phyloP scores from a whole-genome alignment of 2,113 vertebrate species.

The Atherinomorus stipes region DNA sequence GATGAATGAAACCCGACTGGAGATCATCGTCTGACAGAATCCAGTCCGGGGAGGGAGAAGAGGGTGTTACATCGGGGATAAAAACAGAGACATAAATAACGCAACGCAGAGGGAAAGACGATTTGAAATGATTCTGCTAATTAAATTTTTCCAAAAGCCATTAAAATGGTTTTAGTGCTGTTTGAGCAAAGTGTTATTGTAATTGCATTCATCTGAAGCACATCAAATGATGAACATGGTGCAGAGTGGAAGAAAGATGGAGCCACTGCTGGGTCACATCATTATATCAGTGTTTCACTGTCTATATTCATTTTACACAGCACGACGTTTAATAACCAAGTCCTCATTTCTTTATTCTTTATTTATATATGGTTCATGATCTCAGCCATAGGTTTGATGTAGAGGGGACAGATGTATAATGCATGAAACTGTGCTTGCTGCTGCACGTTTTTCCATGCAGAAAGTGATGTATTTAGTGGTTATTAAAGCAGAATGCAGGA shows the following conservation, averaged over 20 bases:
- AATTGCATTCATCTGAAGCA: constrained; percentile 49
- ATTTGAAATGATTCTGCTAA: constrained; percentile 62
- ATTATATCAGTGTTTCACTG: background rate
- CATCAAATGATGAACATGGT: constrained; percentile 43
- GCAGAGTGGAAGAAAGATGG: constrained; percentile 1
- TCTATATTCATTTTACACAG: background rate
- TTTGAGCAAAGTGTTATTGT: constrained; percentile 36
- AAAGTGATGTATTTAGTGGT: constrained; percentile 3
- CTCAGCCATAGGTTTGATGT: background rate
- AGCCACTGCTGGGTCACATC: constrained; percentile 40
- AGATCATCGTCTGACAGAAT: background rate
- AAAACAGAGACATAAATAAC: constrained; percentile 35
- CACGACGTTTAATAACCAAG: background rate
- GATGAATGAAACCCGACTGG: constrained; percentile 16
- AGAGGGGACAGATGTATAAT: constrained; percentile 11
- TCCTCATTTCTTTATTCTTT: background rate
- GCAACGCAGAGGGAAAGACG: constrained; percentile 33
- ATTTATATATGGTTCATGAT: background rate
- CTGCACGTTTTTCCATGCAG: background rate
- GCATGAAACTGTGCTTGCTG: background rate
- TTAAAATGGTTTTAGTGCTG: constrained; percentile 52
- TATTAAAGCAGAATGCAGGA: background rate
- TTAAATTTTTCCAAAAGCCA: constrained; percentile 55
- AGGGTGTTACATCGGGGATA: background rate
- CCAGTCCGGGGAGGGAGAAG: background rate